These are phyloP conservation scores for Leptothorax acervorum DNA, from an alignment of 2,888 invertebrate species.

Conservation along the genomic window DNA sequence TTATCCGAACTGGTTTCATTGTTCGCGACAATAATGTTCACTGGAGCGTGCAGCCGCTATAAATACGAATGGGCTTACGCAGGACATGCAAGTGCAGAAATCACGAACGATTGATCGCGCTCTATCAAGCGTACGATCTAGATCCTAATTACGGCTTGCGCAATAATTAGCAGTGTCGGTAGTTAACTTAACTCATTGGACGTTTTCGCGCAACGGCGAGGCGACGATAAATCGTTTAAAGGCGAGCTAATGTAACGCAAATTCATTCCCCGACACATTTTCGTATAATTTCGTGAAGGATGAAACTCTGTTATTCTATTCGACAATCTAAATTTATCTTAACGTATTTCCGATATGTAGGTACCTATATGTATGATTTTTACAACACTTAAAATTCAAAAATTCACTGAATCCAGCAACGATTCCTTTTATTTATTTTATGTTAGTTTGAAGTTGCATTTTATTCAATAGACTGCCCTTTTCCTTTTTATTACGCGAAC, in stretches of 20 bases:
- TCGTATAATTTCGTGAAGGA: background rate
- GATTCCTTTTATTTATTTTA: background rate
- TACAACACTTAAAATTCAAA: background rate
- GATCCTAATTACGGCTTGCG: conserved; percentile 70
- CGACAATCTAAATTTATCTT: conserved; percentile 3
- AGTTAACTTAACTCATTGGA: conserved; percentile 64
- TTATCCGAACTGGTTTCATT: conserved; percentile 57
- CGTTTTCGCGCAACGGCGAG: conserved; percentile 11
- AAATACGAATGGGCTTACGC: conserved; percentile 60
- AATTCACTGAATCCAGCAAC: background rate
- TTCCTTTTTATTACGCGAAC: background rate
- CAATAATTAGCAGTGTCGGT: conserved; percentile 63
- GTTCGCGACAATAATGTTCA: conserved; percentile 60
- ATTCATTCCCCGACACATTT: background rate
- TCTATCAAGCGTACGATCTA: conserved; percentile 45
- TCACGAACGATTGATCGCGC: conserved; percentile 66
- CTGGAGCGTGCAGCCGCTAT: conserved; percentile 49
- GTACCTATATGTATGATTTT: background rate
- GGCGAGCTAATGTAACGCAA: background rate
- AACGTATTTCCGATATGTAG: background rate
- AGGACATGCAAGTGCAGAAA: conserved; percentile 66
- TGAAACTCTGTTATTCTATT: background rate
- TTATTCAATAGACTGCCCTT: conserved; percentile 4
- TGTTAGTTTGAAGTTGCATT: background rate
- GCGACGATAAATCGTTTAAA: conserved; percentile 26